Conservation (phyloP, 2,888 invertebrate genomes). For the Carterocephalus palaemon region DNA sequence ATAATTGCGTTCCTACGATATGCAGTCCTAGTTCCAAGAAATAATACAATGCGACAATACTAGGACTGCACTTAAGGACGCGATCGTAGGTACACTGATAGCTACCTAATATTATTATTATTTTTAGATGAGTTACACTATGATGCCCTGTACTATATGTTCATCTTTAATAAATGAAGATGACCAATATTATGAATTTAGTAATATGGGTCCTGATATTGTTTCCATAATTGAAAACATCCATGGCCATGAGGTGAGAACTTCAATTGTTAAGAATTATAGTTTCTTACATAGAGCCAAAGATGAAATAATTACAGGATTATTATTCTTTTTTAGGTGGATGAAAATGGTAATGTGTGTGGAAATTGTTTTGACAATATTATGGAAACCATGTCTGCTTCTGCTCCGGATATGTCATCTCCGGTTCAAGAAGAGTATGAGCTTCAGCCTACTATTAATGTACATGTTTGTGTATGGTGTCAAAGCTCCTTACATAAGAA, state of each 20-base stretch:
- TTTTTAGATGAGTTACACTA: not conserved
- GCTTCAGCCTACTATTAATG: not conserved
- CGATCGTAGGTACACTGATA: too few relatives aligned
- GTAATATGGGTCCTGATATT: not conserved
- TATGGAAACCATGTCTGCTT: not conserved
- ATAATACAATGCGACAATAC: too few relatives aligned
- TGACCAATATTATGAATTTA: not conserved
- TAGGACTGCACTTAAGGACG: too few relatives aligned
- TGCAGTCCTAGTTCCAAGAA: too few relatives aligned
- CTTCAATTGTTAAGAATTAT: not conserved
- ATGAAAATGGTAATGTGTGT: not conserved
- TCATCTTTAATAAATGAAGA: not conserved
- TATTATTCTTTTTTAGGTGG: not conserved
- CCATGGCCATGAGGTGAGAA: not conserved
- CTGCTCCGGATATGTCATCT: not conserved
- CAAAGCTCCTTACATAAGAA: not conserved
- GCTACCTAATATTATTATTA: not conserved
- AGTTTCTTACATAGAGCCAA: not conserved
- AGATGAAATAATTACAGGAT: not conserved
- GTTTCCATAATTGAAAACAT: not conserved
- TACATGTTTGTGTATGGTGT: not conserved
- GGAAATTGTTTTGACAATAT: not conserved
- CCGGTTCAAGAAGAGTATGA: not conserved
- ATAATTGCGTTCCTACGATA: not conserved
- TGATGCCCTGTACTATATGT: not conserved